Evolutionary conservation across 1,140 invertebrate genomes (phyloP), one percentile per base, ranked within the genome.

Genomic region (Drosophila yakuba): DNA sequence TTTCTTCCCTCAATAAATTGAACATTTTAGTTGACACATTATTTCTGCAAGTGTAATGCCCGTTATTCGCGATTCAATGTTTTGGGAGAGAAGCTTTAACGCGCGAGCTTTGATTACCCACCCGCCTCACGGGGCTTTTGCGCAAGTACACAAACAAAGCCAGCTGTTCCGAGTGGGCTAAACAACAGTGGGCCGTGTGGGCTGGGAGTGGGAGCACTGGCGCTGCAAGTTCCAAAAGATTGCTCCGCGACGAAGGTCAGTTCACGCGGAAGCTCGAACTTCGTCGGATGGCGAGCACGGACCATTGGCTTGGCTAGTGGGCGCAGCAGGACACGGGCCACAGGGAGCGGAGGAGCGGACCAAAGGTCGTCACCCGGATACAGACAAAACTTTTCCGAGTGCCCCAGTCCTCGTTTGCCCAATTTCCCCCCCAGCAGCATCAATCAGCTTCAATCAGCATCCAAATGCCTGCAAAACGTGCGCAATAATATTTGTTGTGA

Each of bases 71-170:
- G 4, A 3, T 51, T 51, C 35, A 11, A 50, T 35, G 28, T 50
- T 35, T 35, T 6, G 28, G 38, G 5, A 15, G 14, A 7, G 17
- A 7, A 43, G 38, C 38, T 28, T 41, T 32, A 12, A n/a, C 23
- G 11, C 10, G 67, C 52, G 23, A 69, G 74, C 74, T 77, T 78
- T 74, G 17, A 17, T 54, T 35, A 48, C 38, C 62, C 62, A 17
- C 43, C 41, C 23, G 17, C 7, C 43, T 28, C 60, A 47, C 62
- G 60, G 41, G 39, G 50, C 66, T 85, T 85, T 77, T 82, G 82
- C 83, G 82, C 83, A 85, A 88, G 78, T 84, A 85, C 81, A 71
- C 56, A 78, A 78, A 78, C 82, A 85, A 80, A 77, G 17, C 67
- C 48, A 84, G 81, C 81, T 84, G 43, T 45, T 45, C 17, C 32